Evolutionary conservation across 30 jellyfish, hydroid and myxozoan genomes (phyloP), one percentile per base, ranked within the genome.

Genomic region (Chrysaora quinquecirrha): DNA sequence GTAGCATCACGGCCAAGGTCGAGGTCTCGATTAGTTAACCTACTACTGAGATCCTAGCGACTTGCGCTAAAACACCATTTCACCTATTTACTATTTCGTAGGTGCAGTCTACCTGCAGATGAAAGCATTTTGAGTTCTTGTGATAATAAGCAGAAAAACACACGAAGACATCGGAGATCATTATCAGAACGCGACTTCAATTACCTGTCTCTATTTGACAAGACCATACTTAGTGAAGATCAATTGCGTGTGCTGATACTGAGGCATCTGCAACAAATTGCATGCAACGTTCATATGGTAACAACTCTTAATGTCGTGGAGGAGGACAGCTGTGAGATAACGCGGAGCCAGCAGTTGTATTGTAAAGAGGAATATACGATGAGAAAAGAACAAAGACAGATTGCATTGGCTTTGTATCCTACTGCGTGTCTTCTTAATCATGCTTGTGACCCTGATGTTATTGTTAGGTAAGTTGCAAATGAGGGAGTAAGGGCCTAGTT

Each of bases 361-460:
- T 82, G 85, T 29, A 70, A 82, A 62, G 79, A 82, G 66, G 87
- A 74, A 23, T 43, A 18, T 33, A 64, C 80, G 7, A 52, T 78
- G 1, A 50, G 83, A 34, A 87, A 76, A 43, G 96, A 87, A 61
- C 90, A 63, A 30, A 35, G 89, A 30, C 80, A 78, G 56, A 77
- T 87, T 34, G 96, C 96, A 0, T 12, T 87, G 43, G 96, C 91
- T 2, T 33, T 87, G 69, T 87, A 87, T 58, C 96, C 96, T 2
- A 87, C 96, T 1, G 84, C 96, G 0, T 87, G 81, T 35, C 48
- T 87, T 56, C 78, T 87, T 60, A 87, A 87, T 76, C 96, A 87
- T 77, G 82, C 96, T 4, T 87, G 96, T 72, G 96, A 87, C 47
- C 96, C 96, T 0, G 96, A 87, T 60, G 96, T 87, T 61, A 87